Percentiles rank a stretch among this genome's conserved stretches.
Conservation (phyloP, 2,797 vertebrate species). For the Acropternis orthonyx region DNA sequence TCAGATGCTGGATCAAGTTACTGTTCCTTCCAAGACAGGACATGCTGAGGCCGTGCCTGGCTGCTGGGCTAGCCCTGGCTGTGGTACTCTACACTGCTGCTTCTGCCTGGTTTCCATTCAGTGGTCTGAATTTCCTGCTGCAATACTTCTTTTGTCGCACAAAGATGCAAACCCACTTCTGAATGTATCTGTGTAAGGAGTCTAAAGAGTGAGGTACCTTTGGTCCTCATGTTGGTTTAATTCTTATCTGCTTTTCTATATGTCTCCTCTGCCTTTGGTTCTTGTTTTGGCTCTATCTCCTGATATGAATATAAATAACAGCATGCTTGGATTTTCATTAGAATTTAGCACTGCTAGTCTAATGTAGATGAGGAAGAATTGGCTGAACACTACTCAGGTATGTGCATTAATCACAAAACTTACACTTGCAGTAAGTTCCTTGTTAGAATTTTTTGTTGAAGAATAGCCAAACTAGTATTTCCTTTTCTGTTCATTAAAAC, state of each 20-base stretch:
- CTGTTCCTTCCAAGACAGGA: neutral
- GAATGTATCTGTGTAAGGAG: neutral
- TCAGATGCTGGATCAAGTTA: constrained; percentile 2
- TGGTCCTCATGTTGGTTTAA: neutral
- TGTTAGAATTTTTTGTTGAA: neutral
- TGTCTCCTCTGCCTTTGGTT: fast-evolving
- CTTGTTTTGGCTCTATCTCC: neutral
- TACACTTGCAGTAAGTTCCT: neutral
- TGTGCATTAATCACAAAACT: neutral
- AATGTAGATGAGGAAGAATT: neutral
- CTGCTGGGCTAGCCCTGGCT: neutral
- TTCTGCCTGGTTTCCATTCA: neutral
- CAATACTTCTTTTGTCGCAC: neutral
- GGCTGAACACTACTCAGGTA: neutral
- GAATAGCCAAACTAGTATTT: neutral
- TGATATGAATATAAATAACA: neutral
- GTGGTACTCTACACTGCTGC: neutral
- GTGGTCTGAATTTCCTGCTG: neutral
- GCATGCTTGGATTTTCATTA: neutral
- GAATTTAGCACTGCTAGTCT: neutral
- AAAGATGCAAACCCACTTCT: neutral
- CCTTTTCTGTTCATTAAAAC: neutral
- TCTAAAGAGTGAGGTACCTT: neutral
- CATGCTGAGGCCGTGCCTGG: neutral
- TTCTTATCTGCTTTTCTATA: neutral